Percentiles rank a stretch among this genome's conserved stretches.
These are phyloP conservation scores for Mactromeris polynyma DNA, from an alignment of 2,888 invertebrate species.

Conservation along the genomic window DNA sequence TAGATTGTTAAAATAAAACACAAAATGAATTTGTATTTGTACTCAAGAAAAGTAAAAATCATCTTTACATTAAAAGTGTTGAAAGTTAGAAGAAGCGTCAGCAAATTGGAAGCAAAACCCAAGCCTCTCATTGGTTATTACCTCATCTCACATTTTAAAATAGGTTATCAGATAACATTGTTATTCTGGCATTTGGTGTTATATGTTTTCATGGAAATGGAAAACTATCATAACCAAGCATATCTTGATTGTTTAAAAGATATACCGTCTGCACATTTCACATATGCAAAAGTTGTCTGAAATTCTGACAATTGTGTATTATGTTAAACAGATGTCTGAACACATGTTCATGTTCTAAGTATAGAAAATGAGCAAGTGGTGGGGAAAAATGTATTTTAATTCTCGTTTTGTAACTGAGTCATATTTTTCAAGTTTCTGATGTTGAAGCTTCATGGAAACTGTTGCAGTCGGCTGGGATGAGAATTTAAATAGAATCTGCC, in stretches of 20 bases:
- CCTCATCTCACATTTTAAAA: background rate
- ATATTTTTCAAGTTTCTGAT: too few species aligned
- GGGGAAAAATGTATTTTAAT: background rate
- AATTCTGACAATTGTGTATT: background rate
- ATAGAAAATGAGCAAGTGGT: background rate
- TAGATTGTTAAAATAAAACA: too few species aligned
- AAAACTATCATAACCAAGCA: background rate
- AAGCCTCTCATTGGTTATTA: too few species aligned
- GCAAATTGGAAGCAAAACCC: too few species aligned
- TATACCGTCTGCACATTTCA: background rate
- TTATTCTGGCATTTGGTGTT: background rate
- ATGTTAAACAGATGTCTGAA: background rate
- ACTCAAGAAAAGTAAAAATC: too few species aligned
- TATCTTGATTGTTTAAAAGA: conserved; percentile 18
- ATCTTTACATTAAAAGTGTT: too few species aligned
- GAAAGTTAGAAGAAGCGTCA: too few species aligned
- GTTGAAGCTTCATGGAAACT: too few species aligned
- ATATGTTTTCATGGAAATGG: background rate
- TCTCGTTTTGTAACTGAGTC: too few species aligned
- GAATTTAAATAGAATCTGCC: too few species aligned
- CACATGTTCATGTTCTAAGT: background rate
- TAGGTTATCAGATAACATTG: conserved; percentile 16
- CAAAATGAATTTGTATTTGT: too few species aligned
- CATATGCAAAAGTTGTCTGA: background rate
- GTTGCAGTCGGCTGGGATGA: too few species aligned